phyloP scores from a whole-genome alignment of 2,113 vertebrate species.

The Empidonax traillii region DNA sequence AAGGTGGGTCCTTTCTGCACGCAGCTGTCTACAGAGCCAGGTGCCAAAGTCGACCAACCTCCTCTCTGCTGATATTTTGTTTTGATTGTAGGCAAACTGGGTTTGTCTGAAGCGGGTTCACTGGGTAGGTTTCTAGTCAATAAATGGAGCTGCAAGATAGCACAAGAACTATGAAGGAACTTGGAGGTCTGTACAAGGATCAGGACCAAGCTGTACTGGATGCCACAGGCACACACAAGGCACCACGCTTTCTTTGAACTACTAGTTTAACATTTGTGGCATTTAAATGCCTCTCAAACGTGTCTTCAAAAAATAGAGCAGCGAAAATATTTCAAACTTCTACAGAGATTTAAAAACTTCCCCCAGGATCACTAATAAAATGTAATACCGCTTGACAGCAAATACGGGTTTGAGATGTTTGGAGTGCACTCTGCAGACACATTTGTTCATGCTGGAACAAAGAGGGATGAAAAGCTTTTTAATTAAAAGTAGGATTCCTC shows the following conservation, averaged over 20 bases:
- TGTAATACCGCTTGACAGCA: not conserved
- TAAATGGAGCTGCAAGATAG: not conserved
- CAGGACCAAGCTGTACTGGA: not conserved
- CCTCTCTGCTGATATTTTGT: not conserved
- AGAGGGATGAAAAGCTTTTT: not conserved
- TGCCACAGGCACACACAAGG: rapidly evolving
- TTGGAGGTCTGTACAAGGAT: not conserved
- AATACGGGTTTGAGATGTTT: not conserved
- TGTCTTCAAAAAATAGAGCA: not conserved
- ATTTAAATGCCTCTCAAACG: not conserved
- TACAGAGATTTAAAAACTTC: not conserved
- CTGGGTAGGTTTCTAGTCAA: not conserved
- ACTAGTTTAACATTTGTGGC: not conserved
- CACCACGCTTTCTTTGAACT: not conserved
- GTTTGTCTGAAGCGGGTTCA: not conserved
- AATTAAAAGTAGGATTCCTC: not conserved
- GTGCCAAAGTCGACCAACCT: not conserved
- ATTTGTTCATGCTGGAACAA: not conserved
- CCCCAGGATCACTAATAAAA: not conserved
- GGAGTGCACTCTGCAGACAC: not conserved
- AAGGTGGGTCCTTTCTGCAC: not conserved
- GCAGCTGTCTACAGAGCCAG: not conserved
- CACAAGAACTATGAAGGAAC: not conserved
- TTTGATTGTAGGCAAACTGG: not conserved
- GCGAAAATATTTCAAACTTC: not conserved